These are phyloP conservation scores for Cryptosula pallasiana DNA, from an alignment of 2,888 invertebrate genomes.

Conservation along the genomic window DNA sequence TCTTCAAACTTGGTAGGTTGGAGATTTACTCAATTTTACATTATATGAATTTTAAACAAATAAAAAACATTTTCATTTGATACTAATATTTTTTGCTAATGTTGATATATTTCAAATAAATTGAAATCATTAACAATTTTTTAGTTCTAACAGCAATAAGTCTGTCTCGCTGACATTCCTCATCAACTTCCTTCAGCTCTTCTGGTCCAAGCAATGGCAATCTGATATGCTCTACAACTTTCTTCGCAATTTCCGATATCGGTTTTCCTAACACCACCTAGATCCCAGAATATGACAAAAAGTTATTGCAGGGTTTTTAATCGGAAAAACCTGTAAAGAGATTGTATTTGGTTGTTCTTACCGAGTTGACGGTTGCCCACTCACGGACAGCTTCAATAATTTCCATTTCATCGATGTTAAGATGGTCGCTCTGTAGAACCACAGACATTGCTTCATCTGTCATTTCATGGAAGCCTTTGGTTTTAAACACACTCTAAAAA, in stretches of 20 bases:
- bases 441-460: constrained; percentile 43
- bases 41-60: too few species aligned
- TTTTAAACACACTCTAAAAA: constrained; percentile 44
- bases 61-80: too few species aligned
- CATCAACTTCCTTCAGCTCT: constrained; percentile 41
- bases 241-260: constrained; percentile 36
- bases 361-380: constrained; percentile 48
- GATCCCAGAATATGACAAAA: too few species aligned
- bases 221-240: constrained; percentile 37
- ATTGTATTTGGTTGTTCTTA: constrained; percentile 29
- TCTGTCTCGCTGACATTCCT: constrained; percentile 43
- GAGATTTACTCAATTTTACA: too few species aligned
- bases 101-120: too few species aligned
- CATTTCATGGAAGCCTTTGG: constrained; percentile 46
- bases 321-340: background rate
- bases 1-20: too few species aligned
- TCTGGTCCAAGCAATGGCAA: constrained; percentile 42
- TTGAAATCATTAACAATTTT: too few species aligned
- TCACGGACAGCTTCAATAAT: constrained; percentile 41
- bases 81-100: too few species aligned
- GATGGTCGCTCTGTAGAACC: constrained; percentile 37
- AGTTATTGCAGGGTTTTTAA: too few species aligned
- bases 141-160: constrained; percentile 41
- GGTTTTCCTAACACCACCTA: constrained; percentile 42
- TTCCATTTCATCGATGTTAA: constrained; percentile 46